Base-by-base conservation (phyloP, 1,140 invertebrate genomes). In the Pogonus chalceus region DNA sequence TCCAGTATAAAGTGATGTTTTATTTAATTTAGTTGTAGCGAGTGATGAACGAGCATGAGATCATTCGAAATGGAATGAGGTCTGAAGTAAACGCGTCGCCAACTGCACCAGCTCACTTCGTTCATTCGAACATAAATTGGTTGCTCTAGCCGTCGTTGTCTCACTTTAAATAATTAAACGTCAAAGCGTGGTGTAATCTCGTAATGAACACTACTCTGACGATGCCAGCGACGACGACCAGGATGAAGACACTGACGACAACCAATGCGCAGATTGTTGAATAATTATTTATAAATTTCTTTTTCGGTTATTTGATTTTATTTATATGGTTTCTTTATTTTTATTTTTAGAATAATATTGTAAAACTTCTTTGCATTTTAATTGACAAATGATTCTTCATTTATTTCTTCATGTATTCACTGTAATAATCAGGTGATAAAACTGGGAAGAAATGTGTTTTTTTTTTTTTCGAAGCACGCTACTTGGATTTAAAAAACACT, bases 81-180 rank as follows among this genome's bases (percentile, higher is more conserved):
- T 56, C 54, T 55, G 51, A 60, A 57, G 7, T 14, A 14, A 14
- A 14, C 26, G 26, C 54, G 55, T 53, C 52, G 58, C 51, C 53
- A 53, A 52, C 56, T 55, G 58, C 56, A 59, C 58, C 56, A 56
- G 31, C 18, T 46, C 51, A 56, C 52, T 50, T 55, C 37, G 37
- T 43, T 43, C 37, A 43, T 55, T 58, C 56, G 59, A 58, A 63
- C 61, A 63, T 63, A 63, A 63, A 63, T 63, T 61, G 61, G 61
- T 58, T 52, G 59, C 59, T 54, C 59, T 58, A 59, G 51, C 52
- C 26, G 59, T 37, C 57, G 58, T 56, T 55, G 57, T 62, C 60
- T 64, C 62, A 64, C 62, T 64, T 64, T 64, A 64, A 64, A 64
- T 64, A 64, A 64, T 64, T 64, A 64, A 64, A 64, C 58, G 62